phyloP scores from a whole-genome alignment of 1,140 invertebrate species.

The Thalassaphorura encarpata region DNA sequence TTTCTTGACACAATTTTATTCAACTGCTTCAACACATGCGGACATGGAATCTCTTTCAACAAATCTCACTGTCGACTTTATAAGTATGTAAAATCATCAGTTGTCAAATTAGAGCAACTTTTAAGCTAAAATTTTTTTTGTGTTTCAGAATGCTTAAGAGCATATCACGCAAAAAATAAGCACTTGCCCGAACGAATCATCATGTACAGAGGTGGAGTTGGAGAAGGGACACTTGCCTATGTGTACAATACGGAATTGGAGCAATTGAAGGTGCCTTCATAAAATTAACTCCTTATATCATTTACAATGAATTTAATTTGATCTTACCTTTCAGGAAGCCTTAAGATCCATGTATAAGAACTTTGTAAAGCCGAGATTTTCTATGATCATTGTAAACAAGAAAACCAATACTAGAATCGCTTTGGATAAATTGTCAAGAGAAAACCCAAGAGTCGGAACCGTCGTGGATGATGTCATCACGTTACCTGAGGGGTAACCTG shows the following conservation, averaged over 20 bases:
- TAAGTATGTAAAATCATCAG: constrained; percentile 33
- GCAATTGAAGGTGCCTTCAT: constrained; percentile 18
- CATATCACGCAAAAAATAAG: constrained; percentile 11
- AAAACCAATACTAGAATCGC: constrained; percentile 42
- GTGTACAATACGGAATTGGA: constrained; percentile 21
- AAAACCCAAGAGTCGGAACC: constrained; percentile 49
- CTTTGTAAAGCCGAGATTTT: constrained; percentile 42
- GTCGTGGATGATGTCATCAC: constrained; percentile 53
- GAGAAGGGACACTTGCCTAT: constrained; percentile 62
- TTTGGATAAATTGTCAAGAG: no score
- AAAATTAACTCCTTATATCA: not conserved
- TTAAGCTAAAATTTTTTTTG: constrained; percentile 17
- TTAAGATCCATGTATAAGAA: constrained; percentile 1
- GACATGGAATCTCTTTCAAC: constrained; percentile 34
- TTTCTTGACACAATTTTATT: constrained; percentile 17
- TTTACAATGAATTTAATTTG: not conserved
- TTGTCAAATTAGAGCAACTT: not conserved
- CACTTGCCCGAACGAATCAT: constrained; percentile 49
- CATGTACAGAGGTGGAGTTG: constrained; percentile 69
- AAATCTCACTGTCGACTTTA: constrained; percentile 50
- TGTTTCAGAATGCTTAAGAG: constrained; percentile 46
- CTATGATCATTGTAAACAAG: constrained; percentile 48
- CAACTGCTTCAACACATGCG: constrained; percentile 43
- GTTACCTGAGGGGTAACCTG: constrained; percentile 57
- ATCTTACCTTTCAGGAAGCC: constrained; percentile 3